Evolutionary conservation across 2,888 invertebrate genomes (phyloP).

Genomic region (Thera britannica): DNA sequence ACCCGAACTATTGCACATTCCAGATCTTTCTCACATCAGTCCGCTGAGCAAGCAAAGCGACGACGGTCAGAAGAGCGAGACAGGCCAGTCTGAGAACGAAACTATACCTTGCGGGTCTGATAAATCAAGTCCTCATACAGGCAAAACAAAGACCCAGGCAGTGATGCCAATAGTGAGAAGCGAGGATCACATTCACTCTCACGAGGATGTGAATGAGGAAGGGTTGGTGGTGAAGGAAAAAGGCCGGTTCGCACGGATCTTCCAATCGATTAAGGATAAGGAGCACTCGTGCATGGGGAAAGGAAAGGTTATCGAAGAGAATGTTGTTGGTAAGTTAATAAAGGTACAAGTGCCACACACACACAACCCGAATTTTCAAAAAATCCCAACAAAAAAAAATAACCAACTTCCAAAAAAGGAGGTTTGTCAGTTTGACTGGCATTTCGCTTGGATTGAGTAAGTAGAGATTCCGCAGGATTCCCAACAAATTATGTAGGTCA

Average conservation of each 20-base stretch:
- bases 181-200: constrained; percentile 71
- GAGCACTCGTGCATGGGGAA: constrained; percentile 80
- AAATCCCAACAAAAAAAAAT: too few relatives aligned
- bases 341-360: too few relatives aligned
- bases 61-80: constrained; percentile 75
- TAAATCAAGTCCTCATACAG: constrained; percentile 76
- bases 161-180: constrained; percentile 79
- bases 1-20: constrained; percentile 72
- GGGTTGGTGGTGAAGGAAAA: constrained; percentile 71
- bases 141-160: constrained; percentile 78
- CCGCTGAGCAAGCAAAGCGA: constrained; percentile 77
- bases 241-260: constrained; percentile 73
- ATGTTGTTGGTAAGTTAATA: constrained; percentile 65
- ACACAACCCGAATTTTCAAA: too few relatives aligned
- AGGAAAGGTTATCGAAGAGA: constrained; percentile 79
- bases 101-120: constrained; percentile 80
- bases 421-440: too few relatives aligned
- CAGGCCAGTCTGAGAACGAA: constrained; percentile 78
- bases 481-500: too few relatives aligned
- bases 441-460: too few relatives aligned
- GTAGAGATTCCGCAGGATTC: too few relatives aligned
- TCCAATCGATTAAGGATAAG: constrained; percentile 75
- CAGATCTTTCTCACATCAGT: constrained; percentile 73
- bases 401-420: not conserved
- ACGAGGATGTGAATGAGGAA: constrained; percentile 62